Conservation (phyloP, 2,113 vertebrate species). For the Varanus salvator region DNA sequence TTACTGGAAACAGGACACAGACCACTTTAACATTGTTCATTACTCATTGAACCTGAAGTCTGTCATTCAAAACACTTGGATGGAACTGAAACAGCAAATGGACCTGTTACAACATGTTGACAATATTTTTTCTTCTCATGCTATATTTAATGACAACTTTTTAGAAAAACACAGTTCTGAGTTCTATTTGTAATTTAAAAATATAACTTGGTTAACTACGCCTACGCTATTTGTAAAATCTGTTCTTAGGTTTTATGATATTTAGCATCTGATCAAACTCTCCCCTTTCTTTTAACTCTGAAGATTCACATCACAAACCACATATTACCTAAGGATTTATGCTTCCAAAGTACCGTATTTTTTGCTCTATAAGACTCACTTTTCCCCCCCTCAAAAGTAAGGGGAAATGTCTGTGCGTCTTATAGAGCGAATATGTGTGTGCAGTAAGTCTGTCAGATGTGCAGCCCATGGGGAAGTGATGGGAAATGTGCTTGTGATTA, state of each 20-base stretch:
- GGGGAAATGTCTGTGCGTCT: too few relatives aligned
- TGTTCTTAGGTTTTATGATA: background rate
- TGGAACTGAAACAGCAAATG: background rate
- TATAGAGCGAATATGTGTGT: too few relatives aligned
- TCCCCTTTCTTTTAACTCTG: too few relatives aligned
- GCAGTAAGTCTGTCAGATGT: too few relatives aligned
- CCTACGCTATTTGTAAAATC: background rate
- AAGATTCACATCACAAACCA: background rate
- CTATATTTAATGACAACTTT: background rate
- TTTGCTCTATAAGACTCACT: too few relatives aligned
- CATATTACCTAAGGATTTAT: background rate
- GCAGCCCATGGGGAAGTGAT: too few relatives aligned
- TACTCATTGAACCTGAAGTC: background rate
- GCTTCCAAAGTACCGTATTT: too few relatives aligned
- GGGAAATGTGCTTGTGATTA: too few relatives aligned
- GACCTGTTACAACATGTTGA: background rate
- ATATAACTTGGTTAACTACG: background rate
- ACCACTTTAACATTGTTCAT: slow-evolving; percentile 68
- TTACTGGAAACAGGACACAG: slow-evolving; percentile 93
- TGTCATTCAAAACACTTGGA: background rate
- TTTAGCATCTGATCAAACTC: background rate
- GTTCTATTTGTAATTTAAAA: background rate
- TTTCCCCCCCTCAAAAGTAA: too few relatives aligned
- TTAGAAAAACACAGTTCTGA: background rate
- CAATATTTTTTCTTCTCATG: background rate